These are phyloP conservation scores for Pelmatolapia mariae DNA, from an alignment of 2,113 vertebrate genomes.

Conservation along the genomic window DNA sequence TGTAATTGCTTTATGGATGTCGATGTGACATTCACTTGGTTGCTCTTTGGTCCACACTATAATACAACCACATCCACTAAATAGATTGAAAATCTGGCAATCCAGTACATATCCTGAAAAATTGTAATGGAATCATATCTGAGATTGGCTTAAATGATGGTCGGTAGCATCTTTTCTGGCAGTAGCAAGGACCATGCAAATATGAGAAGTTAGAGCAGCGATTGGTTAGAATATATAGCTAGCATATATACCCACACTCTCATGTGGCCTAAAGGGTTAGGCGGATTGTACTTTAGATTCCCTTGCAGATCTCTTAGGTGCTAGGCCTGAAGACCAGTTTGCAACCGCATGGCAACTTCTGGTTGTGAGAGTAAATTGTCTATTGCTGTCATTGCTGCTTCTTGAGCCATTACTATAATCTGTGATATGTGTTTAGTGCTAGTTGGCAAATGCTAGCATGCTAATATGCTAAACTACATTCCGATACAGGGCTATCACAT, in stretches of 20 bases:
- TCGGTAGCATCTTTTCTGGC: neutral
- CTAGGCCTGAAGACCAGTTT: neutral
- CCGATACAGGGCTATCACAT: too few relatives aligned
- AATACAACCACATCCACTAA: neutral
- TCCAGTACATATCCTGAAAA: neutral
- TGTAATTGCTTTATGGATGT: neutral
- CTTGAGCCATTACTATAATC: too few relatives aligned
- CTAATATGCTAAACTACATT: too few relatives aligned
- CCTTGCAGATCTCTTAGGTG: neutral
- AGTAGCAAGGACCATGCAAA: neutral
- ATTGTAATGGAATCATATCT: neutral
- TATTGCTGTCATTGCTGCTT: too few relatives aligned
- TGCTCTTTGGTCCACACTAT: neutral
- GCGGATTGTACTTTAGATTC: neutral
- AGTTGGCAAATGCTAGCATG: too few relatives aligned
- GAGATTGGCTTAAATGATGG: neutral
- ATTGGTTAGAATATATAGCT: neutral
- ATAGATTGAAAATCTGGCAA: neutral
- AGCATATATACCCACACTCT: neutral
- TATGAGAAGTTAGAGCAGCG: neutral
- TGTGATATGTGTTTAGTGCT: too few relatives aligned
- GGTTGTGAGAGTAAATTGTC: too few relatives aligned
- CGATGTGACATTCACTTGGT: neutral
- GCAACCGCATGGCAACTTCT: neutral
- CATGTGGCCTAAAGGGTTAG: neutral